phyloP scores from a whole-genome alignment of 2,888 invertebrate species.

The Podotricha telesiphe region DNA sequence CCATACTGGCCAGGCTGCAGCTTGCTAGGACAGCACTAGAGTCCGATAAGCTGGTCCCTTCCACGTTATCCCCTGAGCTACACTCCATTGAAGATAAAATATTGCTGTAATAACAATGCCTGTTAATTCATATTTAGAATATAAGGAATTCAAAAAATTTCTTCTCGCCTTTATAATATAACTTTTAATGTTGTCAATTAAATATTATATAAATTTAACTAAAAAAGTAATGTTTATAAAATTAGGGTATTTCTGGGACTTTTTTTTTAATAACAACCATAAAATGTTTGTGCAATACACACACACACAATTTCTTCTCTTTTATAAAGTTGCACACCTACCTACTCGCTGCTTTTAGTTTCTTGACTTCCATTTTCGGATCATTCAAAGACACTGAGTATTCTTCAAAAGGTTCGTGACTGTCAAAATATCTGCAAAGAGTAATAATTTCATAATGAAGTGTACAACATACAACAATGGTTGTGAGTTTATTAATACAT shows the following conservation, averaged over 20 bases:
- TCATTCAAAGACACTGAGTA: conserved; percentile 8
- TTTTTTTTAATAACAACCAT: too few species aligned
- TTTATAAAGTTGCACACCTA: neutral
- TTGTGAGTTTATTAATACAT: too few species aligned
- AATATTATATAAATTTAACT: too few species aligned
- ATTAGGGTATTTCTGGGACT: too few species aligned
- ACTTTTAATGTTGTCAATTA: too few species aligned
- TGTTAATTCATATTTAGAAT: too few species aligned
- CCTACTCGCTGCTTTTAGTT: neutral
- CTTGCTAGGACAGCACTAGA: conserved; percentile 44
- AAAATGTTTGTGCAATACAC: too few species aligned
- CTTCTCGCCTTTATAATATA: too few species aligned
- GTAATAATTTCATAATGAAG: conserved; percentile 23
- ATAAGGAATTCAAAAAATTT: too few species aligned
- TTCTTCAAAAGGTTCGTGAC: conserved; percentile 42
- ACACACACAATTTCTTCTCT: too few species aligned
- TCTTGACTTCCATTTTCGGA: conserved; percentile 10
- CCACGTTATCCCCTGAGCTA: conserved; percentile 50
- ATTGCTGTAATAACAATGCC: conserved; percentile 48
- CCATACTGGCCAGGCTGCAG: conserved; percentile 9
- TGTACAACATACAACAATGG: too few species aligned
- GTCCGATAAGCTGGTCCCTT: conserved; percentile 46
- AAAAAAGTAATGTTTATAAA: too few species aligned
- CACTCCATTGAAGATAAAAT: conserved; percentile 52
- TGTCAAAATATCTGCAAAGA: conserved; percentile 47